Evolutionary conservation across 2,797 vertebrate species (phyloP).

Genomic region (Agapornis canus): DNA sequence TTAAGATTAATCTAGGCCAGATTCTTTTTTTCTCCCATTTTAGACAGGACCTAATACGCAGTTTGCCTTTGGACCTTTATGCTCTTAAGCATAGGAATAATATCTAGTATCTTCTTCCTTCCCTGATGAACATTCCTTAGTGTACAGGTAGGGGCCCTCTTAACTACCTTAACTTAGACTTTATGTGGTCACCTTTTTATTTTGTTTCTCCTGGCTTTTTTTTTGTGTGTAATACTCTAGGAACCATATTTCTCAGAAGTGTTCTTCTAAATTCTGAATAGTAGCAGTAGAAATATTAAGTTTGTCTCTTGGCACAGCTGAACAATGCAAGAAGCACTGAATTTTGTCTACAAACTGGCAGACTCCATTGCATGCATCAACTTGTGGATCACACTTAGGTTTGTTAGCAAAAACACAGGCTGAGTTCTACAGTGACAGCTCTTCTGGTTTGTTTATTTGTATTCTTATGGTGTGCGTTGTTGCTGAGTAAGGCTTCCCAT

Average conservation of each 20-base stretch:
- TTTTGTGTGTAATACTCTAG: background rate
- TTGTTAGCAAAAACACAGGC: constrained; percentile 30
- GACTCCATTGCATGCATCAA: background rate
- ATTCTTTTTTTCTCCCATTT: background rate
- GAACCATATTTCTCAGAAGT: background rate
- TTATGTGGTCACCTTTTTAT: background rate
- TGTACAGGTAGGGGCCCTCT: background rate
- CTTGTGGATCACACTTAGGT: background rate
- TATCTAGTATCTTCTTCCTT: background rate
- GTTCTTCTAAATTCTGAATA: background rate
- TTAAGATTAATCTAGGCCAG: background rate
- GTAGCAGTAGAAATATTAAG: background rate
- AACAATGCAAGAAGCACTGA: background rate
- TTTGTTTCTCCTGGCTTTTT: background rate
- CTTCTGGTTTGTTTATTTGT: constrained; percentile 49
- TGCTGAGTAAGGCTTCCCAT: constrained; percentile 45
- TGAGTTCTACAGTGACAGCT: background rate
- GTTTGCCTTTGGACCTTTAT: background rate
- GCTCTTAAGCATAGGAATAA: background rate
- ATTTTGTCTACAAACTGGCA: background rate
- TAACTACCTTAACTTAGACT: background rate
- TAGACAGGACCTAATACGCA: background rate
- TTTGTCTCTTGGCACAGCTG: background rate
- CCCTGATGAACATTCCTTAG: background rate
- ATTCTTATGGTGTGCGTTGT: background rate